Conservation (phyloP, 2,797 vertebrate species). For the Rhadinocentrus ornatus region DNA sequence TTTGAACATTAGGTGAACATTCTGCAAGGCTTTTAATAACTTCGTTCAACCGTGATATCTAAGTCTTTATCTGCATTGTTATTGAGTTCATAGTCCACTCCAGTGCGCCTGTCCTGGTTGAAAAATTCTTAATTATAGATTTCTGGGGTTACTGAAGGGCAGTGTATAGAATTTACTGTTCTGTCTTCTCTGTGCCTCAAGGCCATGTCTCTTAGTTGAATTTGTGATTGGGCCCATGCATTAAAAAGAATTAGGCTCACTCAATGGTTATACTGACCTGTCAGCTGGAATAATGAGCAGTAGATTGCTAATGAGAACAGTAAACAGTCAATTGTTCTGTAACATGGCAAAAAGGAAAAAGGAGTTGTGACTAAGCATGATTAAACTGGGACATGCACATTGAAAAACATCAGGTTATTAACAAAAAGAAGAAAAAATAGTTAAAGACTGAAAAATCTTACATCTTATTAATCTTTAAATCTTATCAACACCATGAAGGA, state of each 20-base stretch:
- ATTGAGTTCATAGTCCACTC: constrained; percentile 36
- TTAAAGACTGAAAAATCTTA: background rate
- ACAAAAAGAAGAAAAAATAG: background rate
- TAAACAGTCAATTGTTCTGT: constrained; percentile 69
- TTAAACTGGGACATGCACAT: constrained; percentile 24
- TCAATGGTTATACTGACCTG: constrained; percentile 72
- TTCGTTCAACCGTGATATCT: constrained; percentile 4
- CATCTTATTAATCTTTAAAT: background rate
- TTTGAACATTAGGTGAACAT: constrained; percentile 11
- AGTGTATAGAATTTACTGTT: constrained; percentile 54
- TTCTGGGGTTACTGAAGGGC: constrained; percentile 56
- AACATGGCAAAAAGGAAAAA: constrained; percentile 51
- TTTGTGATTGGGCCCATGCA: constrained; percentile 69
- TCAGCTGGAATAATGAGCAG: constrained; percentile 77
- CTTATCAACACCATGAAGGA: background rate
- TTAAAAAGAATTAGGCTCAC: constrained; percentile 69
- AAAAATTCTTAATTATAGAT: constrained; percentile 62
- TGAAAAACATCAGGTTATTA: background rate
- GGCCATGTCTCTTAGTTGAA: constrained; percentile 70
- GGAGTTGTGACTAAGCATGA: constrained; percentile 22
- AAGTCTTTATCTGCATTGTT: constrained; percentile 23
- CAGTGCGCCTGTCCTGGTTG: constrained; percentile 42
- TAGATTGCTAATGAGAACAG: constrained; percentile 74
- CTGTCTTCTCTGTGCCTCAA: constrained; percentile 59
- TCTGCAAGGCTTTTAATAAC: background rate